phyloP scores from a whole-genome alignment of 2,797 vertebrate species.

The Cuculus canorus region DNA sequence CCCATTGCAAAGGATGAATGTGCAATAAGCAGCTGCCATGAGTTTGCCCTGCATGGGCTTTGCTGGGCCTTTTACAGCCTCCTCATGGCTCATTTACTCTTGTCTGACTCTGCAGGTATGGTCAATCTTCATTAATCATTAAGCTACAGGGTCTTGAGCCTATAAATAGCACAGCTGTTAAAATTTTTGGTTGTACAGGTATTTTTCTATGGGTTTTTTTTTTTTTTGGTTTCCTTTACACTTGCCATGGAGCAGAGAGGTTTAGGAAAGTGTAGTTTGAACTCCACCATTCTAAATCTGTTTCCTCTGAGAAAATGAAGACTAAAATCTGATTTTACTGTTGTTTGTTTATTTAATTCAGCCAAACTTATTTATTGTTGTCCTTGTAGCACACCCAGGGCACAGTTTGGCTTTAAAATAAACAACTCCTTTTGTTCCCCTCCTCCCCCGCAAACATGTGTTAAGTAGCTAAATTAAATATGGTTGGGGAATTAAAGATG shows the following conservation, averaged over 20 bases:
- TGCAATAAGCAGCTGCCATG: background rate
- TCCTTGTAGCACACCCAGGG: background rate
- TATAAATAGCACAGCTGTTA: conserved; percentile 1
- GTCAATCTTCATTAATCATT: conserved; percentile 10
- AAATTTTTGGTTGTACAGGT: background rate
- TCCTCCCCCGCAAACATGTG: background rate
- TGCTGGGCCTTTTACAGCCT: background rate
- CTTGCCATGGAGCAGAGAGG: background rate
- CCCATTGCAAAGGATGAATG: fast-evolving
- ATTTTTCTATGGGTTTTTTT: background rate
- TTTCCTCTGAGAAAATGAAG: background rate
- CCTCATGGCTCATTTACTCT: conserved; percentile 8
- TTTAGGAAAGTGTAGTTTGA: background rate
- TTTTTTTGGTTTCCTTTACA: background rate
- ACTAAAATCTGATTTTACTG: background rate
- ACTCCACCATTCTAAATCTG: background rate
- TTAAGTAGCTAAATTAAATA: background rate
- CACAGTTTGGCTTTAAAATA: background rate
- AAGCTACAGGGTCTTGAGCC: background rate
- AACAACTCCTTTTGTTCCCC: background rate
- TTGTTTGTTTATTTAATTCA: background rate
- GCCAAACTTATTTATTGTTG: background rate
- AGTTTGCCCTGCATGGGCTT: background rate
- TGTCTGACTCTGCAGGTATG: background rate
- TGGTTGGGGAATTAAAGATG: background rate